Base-by-base conservation (phyloP, 2,888 invertebrate genomes). In the Miltochrista miniata region DNA sequence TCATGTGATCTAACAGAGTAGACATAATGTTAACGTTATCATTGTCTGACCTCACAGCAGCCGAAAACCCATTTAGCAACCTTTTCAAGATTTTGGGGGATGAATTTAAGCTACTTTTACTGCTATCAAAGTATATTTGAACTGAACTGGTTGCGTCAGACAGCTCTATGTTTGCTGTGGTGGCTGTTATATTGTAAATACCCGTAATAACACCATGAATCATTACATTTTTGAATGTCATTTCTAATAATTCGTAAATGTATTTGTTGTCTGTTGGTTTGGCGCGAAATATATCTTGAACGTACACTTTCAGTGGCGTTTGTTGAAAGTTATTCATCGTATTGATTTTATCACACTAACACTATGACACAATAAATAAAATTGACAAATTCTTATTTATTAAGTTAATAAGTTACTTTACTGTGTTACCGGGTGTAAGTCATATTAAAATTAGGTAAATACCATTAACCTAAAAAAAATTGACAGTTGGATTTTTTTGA, bases 281-380 rank as follows among this genome's bases (percentile, higher is more conserved):
- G 11, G 90, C 90, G 59, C 90, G 87, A 65, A 77, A 90, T 48
- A 90, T 76, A 52, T 91, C 91, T 76, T 90, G 91, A 36, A 90
- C 81, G 64, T 85, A 89, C 2, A 90, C 45, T 64, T 91, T 91
- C 14, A 90, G 11, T 0, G 90, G 90, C 43, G 68, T 72, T 38
- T 56, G 76, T 72, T 85, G 83, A 24, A 69, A 66, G 44, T 65
- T 70, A 38, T 68, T 62, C 75, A 76, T 76, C 30, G 24, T 29
- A 33, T 15, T 38, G 5, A n/a, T 31, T 15, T 14, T 15, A 11
- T 18, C 12, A 31, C 14, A 12, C n/a, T 35, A 29, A 14, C 45
- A 37, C 30, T 45, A 4, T 10, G 5, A 2, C 2, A 24, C 18
- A 24, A 24, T 24, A 24, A n/a, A 24, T 24, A 24, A 4, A 4